Evolutionary conservation across 2,888 invertebrate species (phyloP).

Genomic region (Galeopsomyia nigrocyanea): DNA sequence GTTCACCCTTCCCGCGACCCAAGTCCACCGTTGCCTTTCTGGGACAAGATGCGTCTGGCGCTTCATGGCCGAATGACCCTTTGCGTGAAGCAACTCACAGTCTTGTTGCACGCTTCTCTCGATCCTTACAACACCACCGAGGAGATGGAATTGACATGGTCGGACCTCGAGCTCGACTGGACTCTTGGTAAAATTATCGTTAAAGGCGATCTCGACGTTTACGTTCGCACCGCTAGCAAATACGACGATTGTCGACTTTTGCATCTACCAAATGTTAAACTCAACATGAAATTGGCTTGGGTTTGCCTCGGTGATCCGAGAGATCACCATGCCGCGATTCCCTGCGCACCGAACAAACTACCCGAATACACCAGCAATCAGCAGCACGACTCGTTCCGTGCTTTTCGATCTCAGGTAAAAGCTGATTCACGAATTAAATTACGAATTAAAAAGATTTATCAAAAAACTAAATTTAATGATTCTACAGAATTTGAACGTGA

Average conservation of each 20-base stretch:
- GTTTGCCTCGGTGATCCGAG: constrained; percentile 92
- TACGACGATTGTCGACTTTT: constrained; percentile 97
- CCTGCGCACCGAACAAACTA: constrained; percentile 95
- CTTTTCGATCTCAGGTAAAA: constrained; percentile 81
- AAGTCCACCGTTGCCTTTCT: constrained; percentile 93
- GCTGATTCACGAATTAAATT: neutral
- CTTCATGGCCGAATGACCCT: constrained; percentile 94
- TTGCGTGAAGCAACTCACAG: constrained; percentile 88
- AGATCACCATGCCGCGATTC: constrained; percentile 95
- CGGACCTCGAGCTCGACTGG: constrained; percentile 94
- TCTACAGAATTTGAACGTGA: constrained; percentile 81
- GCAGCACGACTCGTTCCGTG: constrained; percentile 95
- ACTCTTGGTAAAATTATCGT: constrained; percentile 93
- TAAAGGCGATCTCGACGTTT: constrained; percentile 94
- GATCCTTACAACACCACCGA: constrained; percentile 99
- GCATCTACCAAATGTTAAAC: constrained; percentile 89
- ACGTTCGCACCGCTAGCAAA: constrained; percentile 96
- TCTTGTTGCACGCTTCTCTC: constrained; percentile 93
- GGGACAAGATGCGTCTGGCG: constrained; percentile 95
- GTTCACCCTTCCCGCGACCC: constrained; percentile 91
- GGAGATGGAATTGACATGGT: constrained; percentile 98
- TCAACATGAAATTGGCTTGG: constrained; percentile 90
- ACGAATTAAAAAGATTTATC: too few species aligned
- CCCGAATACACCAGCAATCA: constrained; percentile 98
- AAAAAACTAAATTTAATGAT: neutral